Evolutionary conservation across 1,140 invertebrate species (phyloP), one percentile per base, ranked within the genome.

Genomic region (Druon quercuslanigerum): DNA sequence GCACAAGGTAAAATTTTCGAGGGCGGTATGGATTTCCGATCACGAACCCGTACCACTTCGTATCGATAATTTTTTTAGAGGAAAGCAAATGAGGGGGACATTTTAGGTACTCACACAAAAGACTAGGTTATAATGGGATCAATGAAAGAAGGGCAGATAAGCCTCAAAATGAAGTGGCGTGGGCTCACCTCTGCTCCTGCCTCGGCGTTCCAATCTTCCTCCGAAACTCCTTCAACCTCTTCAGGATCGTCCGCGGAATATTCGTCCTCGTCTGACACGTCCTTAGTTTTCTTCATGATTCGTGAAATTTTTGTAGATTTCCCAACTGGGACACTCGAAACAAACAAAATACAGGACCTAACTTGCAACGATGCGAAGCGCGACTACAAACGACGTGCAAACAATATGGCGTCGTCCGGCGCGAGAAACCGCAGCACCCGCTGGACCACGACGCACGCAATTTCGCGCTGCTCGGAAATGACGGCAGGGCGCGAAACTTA

Each of bases 231-330:
- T 78, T 92, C 90, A 13, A 90, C 86, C 86, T 92, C 91, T 71
- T 92, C 91, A 0, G 89, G 90, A 77, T 92, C 90, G 71, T 91
- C 91, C 3, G 86, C 90, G 17, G 90, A 91, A 79, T 88, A 92
- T 66, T 92, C 91, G 78, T 92, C 90, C 79, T 91, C 91, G 83
- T 91, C 90, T 54, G 89, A 90, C 50, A 88, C 85, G 77, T 91
- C 90, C 87, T 91, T 91, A 40, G 89, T 91, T 79, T 90, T 92
- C 84, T 84, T 90, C 83, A 87, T 86, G 84, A 86, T 91, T 57
- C 87, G 90, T 83, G 90, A 87, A 92, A 92, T 92, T 85, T 87
- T 91, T 85, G 86, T 80, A 79, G 77, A 66, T 82, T 83, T 33
- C 52, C 52, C 73, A 17, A 50, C 25, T 19, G 50, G 73, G 73